phyloP scores from a whole-genome alignment of 1,140 invertebrate species.

The Bilobella aurantiaca region DNA sequence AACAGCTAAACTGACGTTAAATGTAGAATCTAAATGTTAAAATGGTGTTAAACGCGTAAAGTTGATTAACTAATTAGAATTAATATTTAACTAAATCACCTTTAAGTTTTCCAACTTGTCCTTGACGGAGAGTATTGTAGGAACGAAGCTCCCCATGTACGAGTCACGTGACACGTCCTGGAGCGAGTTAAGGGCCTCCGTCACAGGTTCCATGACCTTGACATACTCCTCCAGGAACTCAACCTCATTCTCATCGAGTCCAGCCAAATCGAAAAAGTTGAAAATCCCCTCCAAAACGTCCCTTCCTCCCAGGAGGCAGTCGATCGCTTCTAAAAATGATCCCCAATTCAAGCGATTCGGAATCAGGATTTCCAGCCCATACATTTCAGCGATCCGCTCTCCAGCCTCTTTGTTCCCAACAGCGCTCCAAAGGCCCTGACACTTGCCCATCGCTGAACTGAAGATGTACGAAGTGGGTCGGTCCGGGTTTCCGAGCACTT shows the following conservation, averaged over 20 bases:
- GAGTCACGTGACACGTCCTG: constrained; percentile 11
- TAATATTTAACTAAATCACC: no score
- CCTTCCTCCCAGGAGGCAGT: neutral
- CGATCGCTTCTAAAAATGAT: constrained; percentile 17
- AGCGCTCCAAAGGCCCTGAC: constrained; percentile 6
- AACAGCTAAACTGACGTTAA: no score
- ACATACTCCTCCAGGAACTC: constrained; percentile 16
- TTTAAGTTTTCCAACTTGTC: neutral
- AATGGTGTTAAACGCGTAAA: no score
- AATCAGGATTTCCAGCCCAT: neutral
- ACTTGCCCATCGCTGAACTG: neutral
- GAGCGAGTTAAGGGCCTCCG: constrained; percentile 3
- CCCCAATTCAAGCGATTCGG: constrained; percentile 8
- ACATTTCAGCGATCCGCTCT: constrained; percentile 1
- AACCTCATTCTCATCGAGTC: constrained; percentile 4
- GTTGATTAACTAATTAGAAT: no score
- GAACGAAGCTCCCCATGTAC: constrained; percentile 12
- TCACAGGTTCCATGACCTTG: neutral
- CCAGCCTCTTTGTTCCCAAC: neutral
- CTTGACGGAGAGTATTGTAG: constrained; percentile 11
- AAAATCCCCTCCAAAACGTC: neutral
- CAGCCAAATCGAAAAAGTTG: neutral
- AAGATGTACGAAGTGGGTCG: neutral
- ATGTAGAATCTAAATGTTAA: no score
- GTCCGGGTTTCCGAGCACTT: neutral